Evolutionary conservation across 2,888 invertebrate species (phyloP).

Genomic region (Erpobdella octoculata): DNA sequence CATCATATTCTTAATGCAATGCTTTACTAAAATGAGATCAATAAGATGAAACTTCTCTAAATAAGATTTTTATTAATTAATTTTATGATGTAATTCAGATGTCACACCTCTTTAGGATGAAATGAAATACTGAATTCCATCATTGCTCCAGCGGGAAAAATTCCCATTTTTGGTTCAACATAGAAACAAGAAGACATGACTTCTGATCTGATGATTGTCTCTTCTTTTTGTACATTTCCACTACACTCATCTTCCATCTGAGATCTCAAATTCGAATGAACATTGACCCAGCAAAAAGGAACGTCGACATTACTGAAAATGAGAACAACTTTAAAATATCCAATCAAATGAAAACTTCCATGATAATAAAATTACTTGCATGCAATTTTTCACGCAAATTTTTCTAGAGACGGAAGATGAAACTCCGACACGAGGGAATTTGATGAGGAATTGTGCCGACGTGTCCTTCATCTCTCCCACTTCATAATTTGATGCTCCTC

Average conservation of each 20-base stretch:
- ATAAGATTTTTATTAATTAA: no score
- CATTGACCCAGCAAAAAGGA: not conserved
- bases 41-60: no score
- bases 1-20: no score
- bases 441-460: not conserved
- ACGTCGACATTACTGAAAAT: slow-evolving; percentile 1
- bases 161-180: not conserved
- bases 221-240: no score
- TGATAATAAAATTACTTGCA: not conserved
- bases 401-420: not conserved
- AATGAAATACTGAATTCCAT: slow-evolving; percentile 3
- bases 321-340: not conserved
- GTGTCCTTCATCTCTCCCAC: not conserved
- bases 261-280: not conserved
- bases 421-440: not conserved
- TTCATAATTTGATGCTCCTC: not conserved
- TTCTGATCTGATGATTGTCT: no score
- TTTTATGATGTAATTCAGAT: no score
- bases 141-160: slow-evolving; percentile 1
- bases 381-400: not conserved
- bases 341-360: not conserved
- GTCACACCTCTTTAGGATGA: slow-evolving; percentile 5
- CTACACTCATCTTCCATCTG: not conserved
- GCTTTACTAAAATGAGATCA: no score
- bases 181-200: not conserved